These are phyloP conservation scores for Piprites chloris DNA, from an alignment of 2,113 vertebrate species.

Conservation along the genomic window DNA sequence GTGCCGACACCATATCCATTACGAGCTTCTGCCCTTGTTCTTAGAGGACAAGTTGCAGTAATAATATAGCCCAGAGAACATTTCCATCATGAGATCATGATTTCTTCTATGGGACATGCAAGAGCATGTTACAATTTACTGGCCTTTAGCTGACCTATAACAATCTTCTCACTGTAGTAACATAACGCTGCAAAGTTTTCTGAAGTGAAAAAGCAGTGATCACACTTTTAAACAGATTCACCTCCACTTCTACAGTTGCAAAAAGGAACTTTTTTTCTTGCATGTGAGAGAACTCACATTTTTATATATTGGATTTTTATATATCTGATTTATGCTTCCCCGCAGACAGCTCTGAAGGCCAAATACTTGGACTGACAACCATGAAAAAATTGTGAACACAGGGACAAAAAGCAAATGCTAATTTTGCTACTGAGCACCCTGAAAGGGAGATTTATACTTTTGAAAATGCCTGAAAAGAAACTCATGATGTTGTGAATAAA, in stretches of 20 bases:
- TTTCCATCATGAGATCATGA: constrained; percentile 40
- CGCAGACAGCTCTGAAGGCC: constrained; percentile 2
- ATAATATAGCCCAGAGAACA: constrained; percentile 35
- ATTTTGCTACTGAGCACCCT: constrained; percentile 26
- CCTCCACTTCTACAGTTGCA: not conserved
- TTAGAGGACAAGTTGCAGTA: constrained; percentile 30
- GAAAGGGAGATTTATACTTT: constrained; percentile 57
- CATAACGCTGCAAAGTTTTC: not conserved
- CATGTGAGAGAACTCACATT: not conserved
- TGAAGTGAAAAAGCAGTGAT: not conserved
- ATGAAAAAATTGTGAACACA: constrained; percentile 45
- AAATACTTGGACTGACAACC: constrained; percentile 51
- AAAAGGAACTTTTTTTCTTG: not conserved
- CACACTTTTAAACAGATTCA: not conserved
- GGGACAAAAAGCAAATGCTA: constrained; percentile 62
- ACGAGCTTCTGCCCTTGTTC: constrained; percentile 39
- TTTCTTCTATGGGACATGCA: not conserved
- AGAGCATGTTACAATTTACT: not conserved
- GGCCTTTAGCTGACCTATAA: not conserved
- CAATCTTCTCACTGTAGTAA: not conserved
- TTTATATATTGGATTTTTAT: not conserved
- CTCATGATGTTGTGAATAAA: constrained; percentile 25
- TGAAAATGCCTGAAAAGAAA: constrained; percentile 47
- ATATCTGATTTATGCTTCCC: constrained; percentile 29
- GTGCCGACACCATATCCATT: not conserved